These are phyloP conservation scores for Sebastes dallii DNA, from an alignment of 2,797 vertebrate genomes.

Conservation along the genomic window DNA sequence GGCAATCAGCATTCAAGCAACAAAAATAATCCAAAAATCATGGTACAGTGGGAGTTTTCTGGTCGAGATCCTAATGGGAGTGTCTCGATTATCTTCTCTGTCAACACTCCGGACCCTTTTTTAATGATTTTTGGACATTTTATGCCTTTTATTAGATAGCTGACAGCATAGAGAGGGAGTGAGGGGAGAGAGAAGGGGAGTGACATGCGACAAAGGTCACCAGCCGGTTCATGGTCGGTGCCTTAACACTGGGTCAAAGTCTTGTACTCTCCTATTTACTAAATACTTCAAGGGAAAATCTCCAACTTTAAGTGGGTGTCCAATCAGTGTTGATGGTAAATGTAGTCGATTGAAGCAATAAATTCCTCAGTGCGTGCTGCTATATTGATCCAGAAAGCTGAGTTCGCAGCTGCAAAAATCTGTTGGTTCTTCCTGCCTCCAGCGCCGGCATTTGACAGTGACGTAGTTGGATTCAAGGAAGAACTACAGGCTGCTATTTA, in stretches of 20 bases:
- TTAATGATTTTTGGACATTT: background rate
- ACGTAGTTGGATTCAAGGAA: background rate
- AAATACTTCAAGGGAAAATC: background rate
- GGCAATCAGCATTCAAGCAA: background rate
- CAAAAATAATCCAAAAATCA: background rate
- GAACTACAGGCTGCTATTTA: background rate
- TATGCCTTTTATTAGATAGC: background rate
- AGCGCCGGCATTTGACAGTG: background rate
- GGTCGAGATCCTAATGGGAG: background rate
- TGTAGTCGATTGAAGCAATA: background rate
- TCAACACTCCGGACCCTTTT: background rate
- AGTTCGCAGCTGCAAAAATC: background rate
- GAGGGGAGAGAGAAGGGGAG: background rate
- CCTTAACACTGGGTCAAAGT: background rate
- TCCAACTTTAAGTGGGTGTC: background rate
- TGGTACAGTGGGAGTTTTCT: background rate
- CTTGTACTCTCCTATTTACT: background rate
- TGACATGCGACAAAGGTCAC: background rate
- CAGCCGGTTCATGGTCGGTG: background rate
- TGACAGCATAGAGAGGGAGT: background rate
- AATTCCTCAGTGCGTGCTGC: no score
- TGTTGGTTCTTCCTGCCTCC: background rate
- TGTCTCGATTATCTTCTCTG: background rate
- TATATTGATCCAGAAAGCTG: background rate
- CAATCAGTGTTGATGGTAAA: background rate